Evolutionary conservation across 2,888 invertebrate genomes (phyloP).

Genomic region (Schrankia costaestrigalis): DNA sequence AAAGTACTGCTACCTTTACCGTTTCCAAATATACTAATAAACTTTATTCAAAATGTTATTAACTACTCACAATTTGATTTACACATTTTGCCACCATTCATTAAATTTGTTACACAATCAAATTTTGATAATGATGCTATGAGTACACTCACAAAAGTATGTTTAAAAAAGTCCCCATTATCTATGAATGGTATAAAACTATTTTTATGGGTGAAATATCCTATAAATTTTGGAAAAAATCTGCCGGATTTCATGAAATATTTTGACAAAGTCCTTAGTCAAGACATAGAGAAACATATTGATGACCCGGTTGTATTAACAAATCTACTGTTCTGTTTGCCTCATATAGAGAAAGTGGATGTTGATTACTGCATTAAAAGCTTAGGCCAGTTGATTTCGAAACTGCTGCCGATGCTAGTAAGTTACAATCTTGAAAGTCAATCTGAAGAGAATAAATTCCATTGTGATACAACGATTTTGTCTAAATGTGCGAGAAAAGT

Average conservation of each 20-base stretch:
- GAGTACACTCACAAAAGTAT: conserved; percentile 83
- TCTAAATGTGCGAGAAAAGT: conserved; percentile 63
- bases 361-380: conserved; percentile 48
- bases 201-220: conserved; percentile 84
- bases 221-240: conserved; percentile 78
- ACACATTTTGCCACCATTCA: conserved; percentile 84
- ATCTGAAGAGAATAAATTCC: conserved; percentile 45
- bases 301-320: conserved; percentile 64
- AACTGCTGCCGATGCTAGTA: conserved; percentile 46
- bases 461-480: conserved; percentile 50
- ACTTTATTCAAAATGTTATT: conserved; percentile 84
- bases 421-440: conserved; percentile 56
- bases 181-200: conserved; percentile 81
- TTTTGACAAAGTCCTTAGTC: conserved; percentile 52
- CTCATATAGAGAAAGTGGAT: conserved; percentile 76
- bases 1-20: conserved; percentile 82
- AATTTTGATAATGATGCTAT: conserved; percentile 79
- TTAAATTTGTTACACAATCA: conserved; percentile 79
- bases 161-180: conserved; percentile 84
- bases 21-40: conserved; percentile 79
- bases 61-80: conserved; percentile 86
- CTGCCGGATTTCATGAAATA: conserved; percentile 60
- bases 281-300: conserved; percentile 55
- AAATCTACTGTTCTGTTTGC: conserved; percentile 77
- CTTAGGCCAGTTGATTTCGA: conserved; percentile 56